Percentiles rank a stretch among this genome's conserved stretches.
Evolutionary conservation across 2,888 invertebrate genomes (phyloP).

Genomic region (Periphyllus acericola): DNA sequence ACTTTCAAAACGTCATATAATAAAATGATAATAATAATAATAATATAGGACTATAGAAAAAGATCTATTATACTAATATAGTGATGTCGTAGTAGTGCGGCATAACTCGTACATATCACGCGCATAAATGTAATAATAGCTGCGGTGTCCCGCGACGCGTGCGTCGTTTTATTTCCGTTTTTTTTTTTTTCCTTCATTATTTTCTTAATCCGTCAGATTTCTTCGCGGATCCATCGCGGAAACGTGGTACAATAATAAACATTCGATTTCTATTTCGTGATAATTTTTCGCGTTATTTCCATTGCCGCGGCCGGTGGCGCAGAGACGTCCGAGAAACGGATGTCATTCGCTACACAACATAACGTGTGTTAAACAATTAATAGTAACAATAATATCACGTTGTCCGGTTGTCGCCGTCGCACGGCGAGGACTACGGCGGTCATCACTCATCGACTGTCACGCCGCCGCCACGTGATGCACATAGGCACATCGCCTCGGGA

Average conservation of each 20-base stretch:
- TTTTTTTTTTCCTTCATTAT: background rate
- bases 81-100: background rate
- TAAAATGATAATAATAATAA: background rate
- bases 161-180: background rate
- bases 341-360: background rate
- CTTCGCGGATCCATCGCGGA: background rate
- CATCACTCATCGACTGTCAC: background rate
- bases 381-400: background rate
- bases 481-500: too few relatives aligned
- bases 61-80: background rate
- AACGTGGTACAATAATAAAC: background rate
- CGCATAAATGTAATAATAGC: background rate
- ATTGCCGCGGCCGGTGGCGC: background rate
- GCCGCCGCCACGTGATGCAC: background rate
- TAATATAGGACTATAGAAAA: background rate
- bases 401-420: background rate
- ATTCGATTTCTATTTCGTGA: constrained; percentile 10
- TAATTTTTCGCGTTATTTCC: background rate
- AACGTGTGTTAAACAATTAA: background rate
- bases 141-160: background rate
- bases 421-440: background rate
- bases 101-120: background rate
- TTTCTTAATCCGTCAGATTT: background rate
- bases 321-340: background rate
- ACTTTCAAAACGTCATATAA: background rate